A percentile compares a stretch with the other conserved stretches of the same genome.
Evolutionary conservation across 2,888 invertebrate genomes (phyloP).

Genomic region (Rhagium mordax): DNA sequence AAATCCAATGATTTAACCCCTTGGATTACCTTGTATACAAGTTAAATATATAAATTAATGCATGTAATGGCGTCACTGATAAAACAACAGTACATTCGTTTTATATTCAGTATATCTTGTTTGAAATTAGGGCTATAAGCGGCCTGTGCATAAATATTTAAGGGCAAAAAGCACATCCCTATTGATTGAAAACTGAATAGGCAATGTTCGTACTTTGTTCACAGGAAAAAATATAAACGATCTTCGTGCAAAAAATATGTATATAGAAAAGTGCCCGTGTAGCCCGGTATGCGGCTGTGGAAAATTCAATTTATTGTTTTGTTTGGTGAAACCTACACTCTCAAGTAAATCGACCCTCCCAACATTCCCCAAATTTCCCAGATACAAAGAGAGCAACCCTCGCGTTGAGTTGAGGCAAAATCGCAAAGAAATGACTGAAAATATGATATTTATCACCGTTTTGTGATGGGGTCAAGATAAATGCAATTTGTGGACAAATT

Average conservation of each 20-base stretch:
- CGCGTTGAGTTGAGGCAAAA: background rate
- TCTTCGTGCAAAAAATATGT: slow-evolving; percentile 10
- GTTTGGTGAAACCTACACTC: slow-evolving; percentile 16
- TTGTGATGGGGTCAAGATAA: slow-evolving; percentile 16
- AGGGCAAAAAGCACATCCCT: background rate
- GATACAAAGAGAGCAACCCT: slow-evolving; percentile 6
- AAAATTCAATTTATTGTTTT: slow-evolving; percentile 31
- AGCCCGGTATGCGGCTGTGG: slow-evolving; percentile 5
- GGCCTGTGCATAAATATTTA: no score
- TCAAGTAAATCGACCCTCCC: slow-evolving; percentile 19
- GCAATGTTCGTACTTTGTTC: background rate
- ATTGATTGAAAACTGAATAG: background rate
- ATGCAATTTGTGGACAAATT: slow-evolving; percentile 26
- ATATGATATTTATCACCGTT: slow-evolving; percentile 26
- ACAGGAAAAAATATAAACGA: background rate
- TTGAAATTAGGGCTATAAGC: no score
- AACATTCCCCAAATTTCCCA: slow-evolving; percentile 18
- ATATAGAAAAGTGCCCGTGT: slow-evolving; percentile 9
- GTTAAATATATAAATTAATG: no score
- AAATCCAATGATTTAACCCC: no score
- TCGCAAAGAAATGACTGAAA: slow-evolving; percentile 26
- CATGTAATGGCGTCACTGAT: no score
- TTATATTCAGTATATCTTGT: no score
- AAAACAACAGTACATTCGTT: no score
- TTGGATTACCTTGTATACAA: no score